Conservation (phyloP, 2,888 invertebrate species). For the Eupithecia abbreviata region DNA sequence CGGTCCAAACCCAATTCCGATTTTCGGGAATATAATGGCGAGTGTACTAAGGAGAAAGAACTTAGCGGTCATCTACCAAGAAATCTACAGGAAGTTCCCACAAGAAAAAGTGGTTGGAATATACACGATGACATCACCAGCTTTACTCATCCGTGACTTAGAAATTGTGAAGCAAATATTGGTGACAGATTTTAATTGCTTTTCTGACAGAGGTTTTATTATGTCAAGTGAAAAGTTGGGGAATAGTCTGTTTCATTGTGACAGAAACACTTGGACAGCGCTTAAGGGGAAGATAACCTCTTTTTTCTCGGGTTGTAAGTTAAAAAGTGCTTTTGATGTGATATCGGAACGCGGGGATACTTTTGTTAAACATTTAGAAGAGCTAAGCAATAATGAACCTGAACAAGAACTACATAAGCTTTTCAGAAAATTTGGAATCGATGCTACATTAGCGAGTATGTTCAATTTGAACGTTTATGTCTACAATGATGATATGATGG, state of each 20-base stretch:
- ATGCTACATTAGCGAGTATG: neutral
- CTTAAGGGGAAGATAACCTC: neutral
- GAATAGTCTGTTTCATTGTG: conserved; percentile 6
- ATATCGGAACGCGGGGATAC: neutral
- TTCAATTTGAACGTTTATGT: neutral
- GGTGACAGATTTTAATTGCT: conserved; percentile 55
- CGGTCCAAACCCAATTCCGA: neutral
- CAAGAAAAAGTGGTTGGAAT: conserved; percentile 51
- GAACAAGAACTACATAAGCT: conserved; percentile 4
- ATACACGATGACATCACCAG: conserved; percentile 48
- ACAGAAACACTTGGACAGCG: neutral
- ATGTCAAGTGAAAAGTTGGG: neutral
- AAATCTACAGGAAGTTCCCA: conserved; percentile 45
- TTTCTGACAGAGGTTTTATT: conserved; percentile 50
- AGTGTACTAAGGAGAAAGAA: conserved; percentile 34
- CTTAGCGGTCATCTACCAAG: conserved; percentile 37
- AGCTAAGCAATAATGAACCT: neutral
- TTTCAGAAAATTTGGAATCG: conserved; percentile 8
- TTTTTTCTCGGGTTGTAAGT: neutral
- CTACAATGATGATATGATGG: neutral
- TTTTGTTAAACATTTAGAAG: neutral
- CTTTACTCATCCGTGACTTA: conserved; percentile 53
- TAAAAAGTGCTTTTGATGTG: neutral
- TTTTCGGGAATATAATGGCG: conserved; percentile 1
- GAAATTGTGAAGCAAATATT: conserved; percentile 54